Base-by-base conservation (phyloP, 2,888 invertebrate species). In the Busseola fusca region DNA sequence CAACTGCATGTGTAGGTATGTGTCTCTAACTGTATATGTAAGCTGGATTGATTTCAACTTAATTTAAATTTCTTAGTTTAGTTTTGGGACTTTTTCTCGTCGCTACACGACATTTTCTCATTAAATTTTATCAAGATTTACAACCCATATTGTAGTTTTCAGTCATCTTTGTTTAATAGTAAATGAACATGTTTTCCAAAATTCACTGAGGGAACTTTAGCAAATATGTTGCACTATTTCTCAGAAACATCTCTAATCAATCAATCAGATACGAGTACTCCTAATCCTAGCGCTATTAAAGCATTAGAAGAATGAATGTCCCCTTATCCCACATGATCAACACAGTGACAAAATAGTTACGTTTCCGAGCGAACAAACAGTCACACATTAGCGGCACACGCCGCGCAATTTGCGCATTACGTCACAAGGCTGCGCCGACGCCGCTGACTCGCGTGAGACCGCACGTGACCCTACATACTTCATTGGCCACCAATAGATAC, bases 331-430 rank as follows among this genome's bases (percentile, higher is more conserved):
- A 50, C 50, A 18, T 74, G 63, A 69, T 81, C 71, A 81, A 77
- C n/a, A 76, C 65, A 62, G 63, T 75, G 72, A 58, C 67, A 68
- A 76, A 78, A 71, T 78, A 72, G 73, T 81, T 76, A 76, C 63
- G 66, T 84, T 86, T 85, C 82, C 80, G 72, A 74, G 58, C 73
- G 78, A 83, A n/a, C 76, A 84, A 79, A 73, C 84, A 75, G 72
- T 73, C 76, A 67, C 77, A 76, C 77, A 87, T 86, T 83, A 83
- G 62, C 57, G 81, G 71, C 87, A 80, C 87, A 79, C 84, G 85
- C 76, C 78, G 66, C 52, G 63, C 76, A 82, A 86, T 88, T 88
- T 85, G 52, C 81, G 72, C 84, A 82, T 86, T 82, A 73, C 69
- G 66, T 58, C 69, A 79, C 81, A 81, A 30, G 68, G 40, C 63